These are phyloP conservation scores for Salmo trutta DNA, from an alignment of 2,797 vertebrate genomes.

Conservation along the genomic window DNA sequence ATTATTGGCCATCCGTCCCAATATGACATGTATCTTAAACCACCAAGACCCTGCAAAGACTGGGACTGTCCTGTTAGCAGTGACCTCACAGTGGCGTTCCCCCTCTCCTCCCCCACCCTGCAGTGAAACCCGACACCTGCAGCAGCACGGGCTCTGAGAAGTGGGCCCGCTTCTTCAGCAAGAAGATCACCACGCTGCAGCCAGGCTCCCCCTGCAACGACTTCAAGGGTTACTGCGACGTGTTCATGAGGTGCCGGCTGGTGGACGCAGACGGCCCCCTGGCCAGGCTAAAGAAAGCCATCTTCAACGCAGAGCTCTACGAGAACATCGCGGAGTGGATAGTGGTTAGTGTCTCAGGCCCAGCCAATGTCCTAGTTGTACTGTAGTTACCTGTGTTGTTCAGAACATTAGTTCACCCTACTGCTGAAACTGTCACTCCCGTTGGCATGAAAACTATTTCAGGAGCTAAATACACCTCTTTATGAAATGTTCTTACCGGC, in stretches of 20 bases:
- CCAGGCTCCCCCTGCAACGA: conserved; percentile 97
- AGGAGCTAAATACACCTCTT: background rate
- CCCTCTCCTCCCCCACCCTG: conserved; percentile 19
- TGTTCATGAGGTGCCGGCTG: conserved; percentile 92
- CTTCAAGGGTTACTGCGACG: conserved; percentile 96
- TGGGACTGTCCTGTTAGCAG: background rate
- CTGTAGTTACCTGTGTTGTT: background rate
- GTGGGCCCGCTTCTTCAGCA: conserved; percentile 78
- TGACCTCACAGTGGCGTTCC: background rate
- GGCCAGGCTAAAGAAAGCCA: conserved; percentile 94
- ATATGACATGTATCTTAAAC: background rate
- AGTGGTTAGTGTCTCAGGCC: conserved; percentile 80
- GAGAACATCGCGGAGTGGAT: conserved; percentile 98
- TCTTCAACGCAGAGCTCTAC: conserved; percentile 93
- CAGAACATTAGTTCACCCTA: background rate
- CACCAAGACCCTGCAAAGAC: background rate
- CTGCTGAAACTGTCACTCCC: background rate
- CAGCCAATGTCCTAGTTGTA: background rate
- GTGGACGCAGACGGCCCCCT: conserved; percentile 97
- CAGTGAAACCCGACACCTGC: conserved; percentile 85
- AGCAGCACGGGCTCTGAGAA: conserved; percentile 86
- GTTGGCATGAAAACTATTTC: background rate
- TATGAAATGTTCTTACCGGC: background rate
- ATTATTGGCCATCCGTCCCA: background rate
- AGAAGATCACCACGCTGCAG: conserved; percentile 84